phyloP scores from a whole-genome alignment of 2,888 invertebrate species.

The Tiphia femorata region DNA sequence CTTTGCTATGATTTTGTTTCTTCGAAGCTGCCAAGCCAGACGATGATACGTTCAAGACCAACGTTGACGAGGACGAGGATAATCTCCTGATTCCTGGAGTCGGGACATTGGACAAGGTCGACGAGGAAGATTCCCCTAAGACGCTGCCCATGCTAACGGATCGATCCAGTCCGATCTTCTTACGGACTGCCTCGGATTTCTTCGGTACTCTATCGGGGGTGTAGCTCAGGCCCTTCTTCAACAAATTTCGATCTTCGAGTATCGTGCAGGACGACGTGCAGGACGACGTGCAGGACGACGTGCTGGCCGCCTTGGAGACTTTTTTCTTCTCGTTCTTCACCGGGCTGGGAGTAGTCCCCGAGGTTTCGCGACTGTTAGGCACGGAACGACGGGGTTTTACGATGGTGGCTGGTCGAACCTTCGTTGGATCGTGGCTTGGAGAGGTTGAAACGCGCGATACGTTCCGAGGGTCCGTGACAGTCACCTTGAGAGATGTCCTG shows the following conservation, averaged over 20 bases:
- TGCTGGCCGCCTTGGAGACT: conserved; percentile 29
- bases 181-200: conserved; percentile 54
- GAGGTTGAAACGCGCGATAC: not conserved
- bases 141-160: conserved; percentile 61
- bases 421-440: conserved; percentile 16
- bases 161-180: conserved; percentile 53
- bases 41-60: no score
- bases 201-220: conserved; percentile 53
- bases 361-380: conserved; percentile 13
- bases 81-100: not conserved
- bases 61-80: not conserved
- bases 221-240: conserved; percentile 59
- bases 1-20: not conserved
- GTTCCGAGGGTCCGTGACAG: not conserved
- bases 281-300: conserved; percentile 16
- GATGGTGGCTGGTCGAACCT: conserved; percentile 10
- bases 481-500: conserved; percentile 7
- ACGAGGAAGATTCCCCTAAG: conserved; percentile 26
- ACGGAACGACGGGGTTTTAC: conserved; percentile 24
- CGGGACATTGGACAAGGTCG: no score
- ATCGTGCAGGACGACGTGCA: conserved; percentile 59
- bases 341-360: not conserved
- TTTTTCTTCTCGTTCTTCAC: conserved; percentile 38
- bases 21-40: not conserved
- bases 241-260: conserved; percentile 59